Evolutionary conservation across 2,113 vertebrate genomes (phyloP), one percentile per base, ranked within the genome.

Genomic region (Austrofundulus limnaeus): DNA sequence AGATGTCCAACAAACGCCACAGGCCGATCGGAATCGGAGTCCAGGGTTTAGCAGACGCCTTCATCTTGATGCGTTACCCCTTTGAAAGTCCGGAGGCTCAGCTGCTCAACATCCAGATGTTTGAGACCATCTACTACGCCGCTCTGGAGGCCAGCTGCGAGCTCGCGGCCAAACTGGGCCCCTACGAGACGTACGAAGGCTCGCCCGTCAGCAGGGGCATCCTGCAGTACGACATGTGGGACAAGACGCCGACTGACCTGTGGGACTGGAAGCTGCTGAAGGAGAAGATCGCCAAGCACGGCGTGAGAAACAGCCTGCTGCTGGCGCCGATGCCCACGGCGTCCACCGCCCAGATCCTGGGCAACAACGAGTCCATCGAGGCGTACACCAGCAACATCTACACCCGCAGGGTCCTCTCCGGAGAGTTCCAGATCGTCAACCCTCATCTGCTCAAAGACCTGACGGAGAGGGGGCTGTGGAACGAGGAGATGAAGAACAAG

Each of bases 351-450:
- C 97, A 99, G 92, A 99, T 99, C 80, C 75, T 99, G 85, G 97
- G 97, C 67, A 99, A 98, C 85, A 98, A 99, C 1, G 97, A 99
- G 66, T 98, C 97, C 47, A 95, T 99, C 0, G 97, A 99, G 73
- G 93, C 97, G 41, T 99, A 98, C 79, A 99, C 97, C 72, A 99
- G 97, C 80, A 99, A 99, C 89, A 95, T 99, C 91, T 99, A 99
- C 81, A 98, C 97, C 0, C 96, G 97, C 70, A 87, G 97, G 48
- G 97, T 99, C 1, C 93, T 99, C 48, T 99, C 97, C 0, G 97
- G 97, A 16, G 97, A 99, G 92, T 99, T 98, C 66, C 97, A 99
- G 97, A 94, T 98, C 20, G 95, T 98, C 58, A 99, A 99, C 49
- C 97, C 97, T 0, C 97, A 99, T 64, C 83, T 99, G 85, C 34